Evolutionary conservation across 2,888 invertebrate species (phyloP).

Genomic region (Troglohyphantes excavatus): DNA sequence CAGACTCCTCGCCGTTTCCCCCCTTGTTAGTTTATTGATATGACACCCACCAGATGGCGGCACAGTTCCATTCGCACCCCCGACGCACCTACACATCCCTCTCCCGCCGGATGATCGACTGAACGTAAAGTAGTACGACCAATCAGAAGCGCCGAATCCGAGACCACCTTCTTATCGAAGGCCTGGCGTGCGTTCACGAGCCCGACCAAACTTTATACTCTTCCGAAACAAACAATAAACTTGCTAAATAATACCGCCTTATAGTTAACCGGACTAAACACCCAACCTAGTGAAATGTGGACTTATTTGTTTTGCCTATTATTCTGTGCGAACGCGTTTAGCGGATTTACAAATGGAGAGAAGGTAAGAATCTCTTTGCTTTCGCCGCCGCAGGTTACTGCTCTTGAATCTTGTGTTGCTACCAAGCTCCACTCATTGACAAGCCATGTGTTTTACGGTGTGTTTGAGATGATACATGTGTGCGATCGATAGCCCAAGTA

Average conservation of each 20-base stretch:
- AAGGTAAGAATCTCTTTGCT: slow-evolving; percentile 65
- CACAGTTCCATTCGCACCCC: slow-evolving; percentile 18
- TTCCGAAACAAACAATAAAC: slow-evolving; percentile 35
- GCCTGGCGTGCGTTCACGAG: slow-evolving; percentile 56
- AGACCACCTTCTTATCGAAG: slow-evolving; percentile 72
- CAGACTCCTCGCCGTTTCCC: too few species aligned
- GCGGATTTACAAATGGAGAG: slow-evolving; percentile 73
- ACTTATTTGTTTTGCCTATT: slow-evolving; percentile 70
- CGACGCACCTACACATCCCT: slow-evolving; percentile 26
- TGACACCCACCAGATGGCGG: slow-evolving; percentile 59
- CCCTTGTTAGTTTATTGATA: too few species aligned
- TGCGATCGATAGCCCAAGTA: slow-evolving; percentile 34
- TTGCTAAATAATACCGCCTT: slow-evolving; percentile 12
- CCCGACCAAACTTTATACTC: slow-evolving; percentile 12
- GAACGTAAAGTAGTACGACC: slow-evolving; percentile 64
- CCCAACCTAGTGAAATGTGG: slow-evolving; percentile 67
- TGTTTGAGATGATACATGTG: slow-evolving; percentile 26
- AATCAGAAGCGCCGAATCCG: slow-evolving; percentile 63
- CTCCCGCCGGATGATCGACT: slow-evolving; percentile 54
- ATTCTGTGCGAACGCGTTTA: slow-evolving; percentile 56
- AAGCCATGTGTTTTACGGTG: slow-evolving; percentile 66
- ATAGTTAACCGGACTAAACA: slow-evolving; percentile 19
- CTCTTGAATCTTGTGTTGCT: slow-evolving; percentile 50
- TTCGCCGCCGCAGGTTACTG: slow-evolving; percentile 67
- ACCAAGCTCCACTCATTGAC: slow-evolving; percentile 47